Percentiles rank a stretch among this genome's conserved stretches.
Conservation (phyloP, 2,888 invertebrate species). For the Volucella inflata region DNA sequence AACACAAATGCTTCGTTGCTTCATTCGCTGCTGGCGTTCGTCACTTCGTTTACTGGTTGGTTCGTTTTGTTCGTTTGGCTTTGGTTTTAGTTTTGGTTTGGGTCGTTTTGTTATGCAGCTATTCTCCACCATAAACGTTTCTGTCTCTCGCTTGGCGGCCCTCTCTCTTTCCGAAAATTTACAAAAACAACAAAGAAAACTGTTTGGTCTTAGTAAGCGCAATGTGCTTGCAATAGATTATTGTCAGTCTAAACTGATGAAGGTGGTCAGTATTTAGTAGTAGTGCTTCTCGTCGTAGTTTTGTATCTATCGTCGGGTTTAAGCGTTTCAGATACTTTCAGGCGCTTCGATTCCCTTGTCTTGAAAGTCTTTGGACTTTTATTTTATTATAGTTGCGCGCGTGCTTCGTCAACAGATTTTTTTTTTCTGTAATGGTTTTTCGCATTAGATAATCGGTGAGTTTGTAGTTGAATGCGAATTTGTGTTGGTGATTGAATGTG, state of each 20-base stretch:
- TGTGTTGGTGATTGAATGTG: slow-evolving; percentile 13
- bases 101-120: neutral
- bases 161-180: slow-evolving; percentile 5
- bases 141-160: neutral
- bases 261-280: slow-evolving; percentile 55
- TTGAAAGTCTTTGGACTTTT: slow-evolving; percentile 48
- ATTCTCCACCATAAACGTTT: slow-evolving; percentile 3
- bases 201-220: slow-evolving; percentile 32
- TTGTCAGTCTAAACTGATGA: slow-evolving; percentile 33
- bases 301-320: slow-evolving; percentile 68
- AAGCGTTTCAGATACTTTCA: slow-evolving; percentile 60
- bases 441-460: slow-evolving; percentile 63
- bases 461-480: slow-evolving; percentile 17
- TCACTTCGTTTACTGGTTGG: slow-evolving; percentile 45
- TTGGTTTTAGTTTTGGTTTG: neutral
- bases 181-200: slow-evolving; percentile 4
- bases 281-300: slow-evolving; percentile 38
- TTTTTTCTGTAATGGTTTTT: slow-evolving; percentile 29
- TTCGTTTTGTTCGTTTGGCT: neutral
- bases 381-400: slow-evolving; percentile 43
- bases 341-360: slow-evolving; percentile 33
- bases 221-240: slow-evolving; percentile 62
- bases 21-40: slow-evolving; percentile 57
- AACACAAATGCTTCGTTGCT: slow-evolving; percentile 70
- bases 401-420: slow-evolving; percentile 8